Conservation (phyloP, 1,140 invertebrate genomes). For the Dreissena polymorpha region DNA sequence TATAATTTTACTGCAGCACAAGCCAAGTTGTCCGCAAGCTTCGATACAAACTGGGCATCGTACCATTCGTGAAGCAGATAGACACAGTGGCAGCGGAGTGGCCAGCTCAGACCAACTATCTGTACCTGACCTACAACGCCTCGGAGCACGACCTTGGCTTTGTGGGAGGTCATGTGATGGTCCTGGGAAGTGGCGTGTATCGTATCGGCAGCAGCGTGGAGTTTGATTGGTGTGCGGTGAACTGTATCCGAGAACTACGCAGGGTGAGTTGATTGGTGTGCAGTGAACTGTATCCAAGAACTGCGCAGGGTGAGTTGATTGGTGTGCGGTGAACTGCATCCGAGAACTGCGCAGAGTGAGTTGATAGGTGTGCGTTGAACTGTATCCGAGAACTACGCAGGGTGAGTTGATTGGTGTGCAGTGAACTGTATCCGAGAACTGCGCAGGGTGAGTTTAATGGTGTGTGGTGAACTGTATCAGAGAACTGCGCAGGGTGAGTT, state of each 20-base stretch:
- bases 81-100: conserved; percentile 99
- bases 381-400: conserved; percentile 95
- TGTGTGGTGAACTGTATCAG: conserved; percentile 98
- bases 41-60: conserved; percentile 81
- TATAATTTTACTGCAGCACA: conserved; percentile 74
- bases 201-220: conserved; percentile 99
- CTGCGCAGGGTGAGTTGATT: conserved; percentile 97
- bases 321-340: conserved; percentile 98
- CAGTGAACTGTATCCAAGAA: conserved; percentile 96
- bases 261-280: conserved; percentile 97
- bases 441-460: conserved; percentile 97
- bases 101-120: conserved; percentile 98
- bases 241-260: conserved; percentile 94
- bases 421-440: conserved; percentile 97
- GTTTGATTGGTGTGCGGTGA: conserved; percentile 99
- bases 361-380: conserved; percentile 99
- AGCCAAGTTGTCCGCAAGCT: conserved; percentile 79
- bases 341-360: conserved; percentile 97
- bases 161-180: conserved; percentile 86
- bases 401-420: conserved; percentile 97
- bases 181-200: conserved; percentile 96
- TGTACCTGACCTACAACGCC: conserved; percentile 98
- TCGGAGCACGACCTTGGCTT: conserved; percentile 92
- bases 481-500: conserved; percentile 98
- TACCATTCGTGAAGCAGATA: conserved; percentile 97